Percentiles rank a stretch among this genome's conserved stretches.
Evolutionary conservation across 2,113 vertebrate genomes (phyloP).

Genomic region (Archilochus colubris): DNA sequence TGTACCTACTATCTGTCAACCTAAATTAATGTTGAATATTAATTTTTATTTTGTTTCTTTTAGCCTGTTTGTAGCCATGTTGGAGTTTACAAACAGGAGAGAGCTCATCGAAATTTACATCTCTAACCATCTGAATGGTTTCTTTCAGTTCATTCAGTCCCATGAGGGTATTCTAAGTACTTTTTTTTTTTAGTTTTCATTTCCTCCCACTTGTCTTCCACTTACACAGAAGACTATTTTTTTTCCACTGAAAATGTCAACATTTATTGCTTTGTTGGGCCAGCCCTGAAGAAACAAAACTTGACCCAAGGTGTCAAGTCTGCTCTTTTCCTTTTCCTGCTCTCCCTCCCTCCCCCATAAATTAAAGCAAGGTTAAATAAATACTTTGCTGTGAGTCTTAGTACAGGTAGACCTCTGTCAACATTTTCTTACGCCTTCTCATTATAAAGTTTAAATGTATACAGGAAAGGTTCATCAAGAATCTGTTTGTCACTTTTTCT

Average conservation of each 20-base stretch:
- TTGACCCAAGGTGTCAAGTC: conserved; percentile 3
- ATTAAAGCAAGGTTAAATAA: conserved; percentile 33
- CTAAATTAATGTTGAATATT: background rate
- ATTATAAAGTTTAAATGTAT: background rate
- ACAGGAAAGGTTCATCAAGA: background rate
- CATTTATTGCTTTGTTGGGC: conserved; percentile 32
- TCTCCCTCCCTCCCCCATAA: background rate
- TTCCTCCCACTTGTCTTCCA: conserved; percentile 42
- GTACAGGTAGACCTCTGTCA: background rate
- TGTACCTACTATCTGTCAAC: background rate
- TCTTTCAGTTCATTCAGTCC: conserved; percentile 3
- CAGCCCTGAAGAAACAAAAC: conserved; percentile 31
- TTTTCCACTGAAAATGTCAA: conserved; percentile 8
- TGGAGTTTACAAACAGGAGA: background rate
- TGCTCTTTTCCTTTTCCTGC: conserved; percentile 17
- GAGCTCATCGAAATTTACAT: background rate
- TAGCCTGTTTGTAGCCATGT: background rate
- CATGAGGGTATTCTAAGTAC: background rate
- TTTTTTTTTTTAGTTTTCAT: background rate
- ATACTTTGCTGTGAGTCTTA: background rate
- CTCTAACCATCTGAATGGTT: background rate
- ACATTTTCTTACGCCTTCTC: background rate
- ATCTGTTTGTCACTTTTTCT: background rate
- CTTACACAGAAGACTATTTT: conserved; percentile 8
- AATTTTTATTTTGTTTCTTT: background rate